These are phyloP conservation scores for Catharus minimus DNA, from an alignment of 2,113 vertebrate genomes.

Conservation along the genomic window DNA sequence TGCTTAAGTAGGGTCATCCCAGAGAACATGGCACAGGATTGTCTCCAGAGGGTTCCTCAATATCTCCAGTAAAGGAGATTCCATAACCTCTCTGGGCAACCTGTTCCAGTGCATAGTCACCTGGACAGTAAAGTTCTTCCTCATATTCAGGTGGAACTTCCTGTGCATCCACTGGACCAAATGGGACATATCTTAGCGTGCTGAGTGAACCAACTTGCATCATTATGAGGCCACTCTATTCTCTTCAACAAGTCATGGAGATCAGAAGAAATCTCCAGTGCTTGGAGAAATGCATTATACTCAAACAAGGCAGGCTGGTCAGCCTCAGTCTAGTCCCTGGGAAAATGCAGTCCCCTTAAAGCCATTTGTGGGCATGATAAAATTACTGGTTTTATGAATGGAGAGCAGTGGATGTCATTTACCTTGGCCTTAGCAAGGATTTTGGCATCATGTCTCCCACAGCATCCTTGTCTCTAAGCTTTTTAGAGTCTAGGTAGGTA, in stretches of 20 bases:
- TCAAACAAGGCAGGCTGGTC: background rate
- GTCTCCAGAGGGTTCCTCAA: background rate
- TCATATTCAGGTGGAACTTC: background rate
- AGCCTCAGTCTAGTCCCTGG: background rate
- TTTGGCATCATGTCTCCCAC: background rate
- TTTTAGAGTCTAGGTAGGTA: background rate
- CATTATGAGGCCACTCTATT: background rate
- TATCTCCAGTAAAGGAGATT: background rate
- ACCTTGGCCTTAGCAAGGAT: background rate
- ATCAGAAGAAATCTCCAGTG: background rate
- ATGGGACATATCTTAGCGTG: background rate
- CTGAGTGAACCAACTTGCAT: background rate
- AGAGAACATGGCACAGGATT: background rate
- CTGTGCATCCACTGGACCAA: background rate
- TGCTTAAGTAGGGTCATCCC: background rate
- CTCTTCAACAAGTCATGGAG: background rate
- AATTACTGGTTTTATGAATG: background rate
- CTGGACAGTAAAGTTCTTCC: background rate
- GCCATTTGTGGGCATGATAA: background rate
- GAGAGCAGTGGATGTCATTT: background rate
- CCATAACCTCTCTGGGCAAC: background rate
- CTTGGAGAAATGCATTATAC: background rate
- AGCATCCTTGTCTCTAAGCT: background rate
- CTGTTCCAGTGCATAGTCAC: background rate
- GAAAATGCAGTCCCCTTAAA: background rate